These are phyloP conservation scores for Andrena cerasifolii DNA, from an alignment of 1,140 invertebrate species.

Conservation along the genomic window DNA sequence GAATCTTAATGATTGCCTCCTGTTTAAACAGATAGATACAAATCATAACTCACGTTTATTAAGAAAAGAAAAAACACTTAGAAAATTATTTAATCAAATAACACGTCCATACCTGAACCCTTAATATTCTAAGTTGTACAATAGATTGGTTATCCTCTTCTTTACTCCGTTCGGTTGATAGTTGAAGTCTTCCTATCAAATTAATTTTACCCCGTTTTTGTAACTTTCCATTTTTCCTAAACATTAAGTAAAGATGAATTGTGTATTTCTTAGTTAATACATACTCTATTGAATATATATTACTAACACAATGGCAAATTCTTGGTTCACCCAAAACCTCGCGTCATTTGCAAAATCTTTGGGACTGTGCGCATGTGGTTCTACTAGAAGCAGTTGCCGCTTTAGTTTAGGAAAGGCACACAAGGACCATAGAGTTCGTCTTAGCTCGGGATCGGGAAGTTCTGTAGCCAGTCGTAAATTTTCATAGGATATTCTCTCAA, in stretches of 20 bases:
- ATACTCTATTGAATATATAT: constrained; percentile 12
- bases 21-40: constrained; percentile 75
- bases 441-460: constrained; percentile 96
- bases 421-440: constrained; percentile 98
- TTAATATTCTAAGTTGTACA: constrained; percentile 95
- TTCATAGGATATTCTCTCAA: constrained; percentile 96
- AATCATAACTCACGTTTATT: constrained; percentile 23
- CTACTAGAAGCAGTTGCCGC: constrained; percentile 93
- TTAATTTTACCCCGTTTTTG: constrained; percentile 97
- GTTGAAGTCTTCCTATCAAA: constrained; percentile 95
- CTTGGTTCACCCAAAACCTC: constrained; percentile 98
- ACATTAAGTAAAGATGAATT: constrained; percentile 55
- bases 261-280: neutral
- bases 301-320: constrained; percentile 92
- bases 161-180: constrained; percentile 97
- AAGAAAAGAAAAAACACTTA: neutral
- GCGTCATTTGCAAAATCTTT: constrained; percentile 98
- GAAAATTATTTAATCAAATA: constrained; percentile 13
- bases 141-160: constrained; percentile 99
- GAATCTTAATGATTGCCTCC: constrained; percentile 99
- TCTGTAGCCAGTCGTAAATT: constrained; percentile 98
- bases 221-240: constrained; percentile 95
- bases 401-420: constrained; percentile 99
- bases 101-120: constrained; percentile 90
- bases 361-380: constrained; percentile 90